Evolutionary conservation across 35 echinoderm and acorn worm species (phyloP).

Genomic region (Heliocidaris erythrogramma): DNA sequence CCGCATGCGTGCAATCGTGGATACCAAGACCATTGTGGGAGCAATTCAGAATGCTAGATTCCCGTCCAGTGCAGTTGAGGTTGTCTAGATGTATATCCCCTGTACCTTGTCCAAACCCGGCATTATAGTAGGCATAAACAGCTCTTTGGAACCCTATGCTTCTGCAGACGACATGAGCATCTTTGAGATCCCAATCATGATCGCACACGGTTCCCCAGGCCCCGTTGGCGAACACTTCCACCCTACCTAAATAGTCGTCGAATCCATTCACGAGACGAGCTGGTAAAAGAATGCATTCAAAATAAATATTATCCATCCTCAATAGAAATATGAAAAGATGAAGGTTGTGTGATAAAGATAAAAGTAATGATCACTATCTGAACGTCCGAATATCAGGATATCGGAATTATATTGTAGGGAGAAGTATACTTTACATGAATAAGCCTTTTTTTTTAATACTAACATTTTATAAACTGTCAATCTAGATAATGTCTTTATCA

Average conservation of each 20-base stretch:
- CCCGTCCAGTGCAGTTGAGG: constrained; percentile 44
- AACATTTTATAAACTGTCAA: too few relatives aligned
- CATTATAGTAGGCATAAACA: not conserved
- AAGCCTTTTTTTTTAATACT: too few relatives aligned
- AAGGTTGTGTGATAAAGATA: too few relatives aligned
- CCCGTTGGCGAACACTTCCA: constrained; percentile 45
- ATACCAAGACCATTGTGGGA: not conserved
- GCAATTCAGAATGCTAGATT: constrained; percentile 34
- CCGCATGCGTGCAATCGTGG: constrained; percentile 38
- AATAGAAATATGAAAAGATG: too few relatives aligned
- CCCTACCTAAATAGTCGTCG: not conserved
- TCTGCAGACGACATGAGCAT: constrained; percentile 48
- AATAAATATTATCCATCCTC: too few relatives aligned
- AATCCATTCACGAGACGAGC: not conserved
- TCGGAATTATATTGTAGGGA: too few relatives aligned
- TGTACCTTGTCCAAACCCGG: constrained; percentile 59
- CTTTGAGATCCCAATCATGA: constrained; percentile 35
- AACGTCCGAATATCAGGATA: too few relatives aligned
- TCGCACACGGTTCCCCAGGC: constrained; percentile 51
- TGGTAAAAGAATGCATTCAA: not conserved
- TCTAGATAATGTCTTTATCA: too few relatives aligned
- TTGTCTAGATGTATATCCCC: constrained; percentile 51
- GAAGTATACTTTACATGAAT: too few relatives aligned
- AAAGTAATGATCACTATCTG: too few relatives aligned
- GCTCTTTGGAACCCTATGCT: not conserved